Base-by-base conservation (phyloP, 2,888 invertebrate genomes). In the Myopa testacea region DNA sequence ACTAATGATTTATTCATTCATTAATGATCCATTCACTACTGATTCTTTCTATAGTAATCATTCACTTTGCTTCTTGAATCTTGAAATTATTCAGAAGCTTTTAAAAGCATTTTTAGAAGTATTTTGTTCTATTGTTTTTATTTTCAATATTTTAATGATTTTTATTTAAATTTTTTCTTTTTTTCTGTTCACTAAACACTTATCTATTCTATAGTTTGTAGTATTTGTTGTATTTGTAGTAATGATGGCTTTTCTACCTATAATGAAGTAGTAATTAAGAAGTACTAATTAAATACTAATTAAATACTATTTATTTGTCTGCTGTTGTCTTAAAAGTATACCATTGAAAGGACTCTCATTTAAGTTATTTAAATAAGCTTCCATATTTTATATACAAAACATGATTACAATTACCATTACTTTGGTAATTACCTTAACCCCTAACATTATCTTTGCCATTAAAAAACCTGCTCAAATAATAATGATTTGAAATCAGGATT, bases 371-470 rank as follows among this genome's bases (percentile, higher is more conserved):
- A n/a, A 55, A 55, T 55, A 55, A 10, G 16, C 45, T 45, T 6
- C n/a, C 14, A 55, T n/a, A 16, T 10, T 55, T n/a, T 55, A 4
- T 26, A 72, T 72, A 37, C 19, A 26, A 10, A 72, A 16, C 38
- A 37, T n/a, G 34, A 72, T 72, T 58, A 71, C n/a, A 10, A 37
- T 71, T 58, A 55, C 71, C 37, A 68, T 68, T 50, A 40, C 26
- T 40, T 38, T 68, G n/a, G 40, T 16, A 16, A 68, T 14, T 50
- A 68, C 50, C 70, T 16, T 70, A 14, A 70, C 34, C 70, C 14
- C 52, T 37, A 52, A 14, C 70, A 70, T 70, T 37, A 52, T 5
- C 55, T 52, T 52, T 55, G 8, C 37, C 70, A 52, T 70, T 55
- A 52, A 7, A 50, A 70, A 26, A 19, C 26, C 50, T 40, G 40